Percentiles rank a stretch among this genome's conserved stretches.
Conservation (phyloP, 2,113 vertebrate species). For the Tyto alba region DNA sequence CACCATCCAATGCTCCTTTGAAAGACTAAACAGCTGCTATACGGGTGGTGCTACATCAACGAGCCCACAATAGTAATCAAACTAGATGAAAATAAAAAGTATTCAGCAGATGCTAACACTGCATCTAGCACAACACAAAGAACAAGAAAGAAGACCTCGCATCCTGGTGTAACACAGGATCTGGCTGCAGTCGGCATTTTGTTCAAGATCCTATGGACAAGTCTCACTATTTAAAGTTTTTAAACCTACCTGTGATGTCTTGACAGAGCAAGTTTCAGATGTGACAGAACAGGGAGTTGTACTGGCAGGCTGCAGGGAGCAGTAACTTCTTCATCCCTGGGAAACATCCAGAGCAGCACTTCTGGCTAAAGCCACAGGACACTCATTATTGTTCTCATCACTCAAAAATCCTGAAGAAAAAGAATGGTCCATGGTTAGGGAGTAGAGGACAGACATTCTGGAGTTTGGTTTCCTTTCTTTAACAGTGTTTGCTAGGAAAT, state of each 20-base stretch:
- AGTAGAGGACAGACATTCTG: neutral
- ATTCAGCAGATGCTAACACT: neutral
- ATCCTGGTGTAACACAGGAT: neutral
- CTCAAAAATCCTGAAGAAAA: neutral
- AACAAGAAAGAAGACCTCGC: neutral
- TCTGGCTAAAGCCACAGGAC: neutral
- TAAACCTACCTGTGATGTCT: neutral
- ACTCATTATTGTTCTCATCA: neutral
- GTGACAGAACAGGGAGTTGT: neutral
- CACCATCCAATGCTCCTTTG: neutral
- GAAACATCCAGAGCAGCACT: neutral
- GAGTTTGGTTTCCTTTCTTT: neutral
- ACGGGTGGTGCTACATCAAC: neutral
- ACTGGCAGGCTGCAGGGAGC: neutral
- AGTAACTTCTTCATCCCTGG: neutral
- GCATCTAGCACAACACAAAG: neutral
- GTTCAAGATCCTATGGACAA: neutral
- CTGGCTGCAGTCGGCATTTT: neutral
- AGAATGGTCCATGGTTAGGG: neutral
- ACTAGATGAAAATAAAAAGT: neutral
- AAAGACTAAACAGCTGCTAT: neutral
- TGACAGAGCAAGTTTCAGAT: neutral
- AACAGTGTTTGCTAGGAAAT: neutral
- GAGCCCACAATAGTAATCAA: neutral
- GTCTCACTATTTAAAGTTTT: neutral